Conservation (phyloP, 2,888 invertebrate species). For the Clivina fossor region DNA sequence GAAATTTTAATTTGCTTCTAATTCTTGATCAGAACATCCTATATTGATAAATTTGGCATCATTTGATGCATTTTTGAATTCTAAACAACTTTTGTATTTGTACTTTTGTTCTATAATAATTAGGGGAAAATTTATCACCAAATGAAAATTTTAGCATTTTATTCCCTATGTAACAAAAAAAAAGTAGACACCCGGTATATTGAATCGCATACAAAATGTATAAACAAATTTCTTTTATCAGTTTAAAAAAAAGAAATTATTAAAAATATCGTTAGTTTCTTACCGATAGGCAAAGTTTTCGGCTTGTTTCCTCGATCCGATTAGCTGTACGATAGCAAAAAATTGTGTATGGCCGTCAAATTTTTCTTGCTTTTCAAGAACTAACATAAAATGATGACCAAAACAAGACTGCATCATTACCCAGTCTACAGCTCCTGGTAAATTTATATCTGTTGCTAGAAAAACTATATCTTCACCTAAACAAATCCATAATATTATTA, state of each 20-base stretch:
- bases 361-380: slow-evolving; percentile 97
- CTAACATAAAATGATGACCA: slow-evolving; percentile 98
- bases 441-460: slow-evolving; percentile 97
- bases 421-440: slow-evolving; percentile 99
- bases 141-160: too few species aligned
- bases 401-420: slow-evolving; percentile 99
- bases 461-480: slow-evolving; percentile 97
- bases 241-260: slow-evolving; percentile 21
- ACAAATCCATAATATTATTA: too few species aligned
- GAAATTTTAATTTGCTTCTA: too few species aligned
- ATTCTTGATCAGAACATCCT: too few species aligned
- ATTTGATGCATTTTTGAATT: too few species aligned
- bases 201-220: not conserved
- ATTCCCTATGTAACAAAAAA: too few species aligned
- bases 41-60: too few species aligned
- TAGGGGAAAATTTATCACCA: too few species aligned
- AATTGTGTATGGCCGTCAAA: slow-evolving; percentile 96
- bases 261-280: too few species aligned
- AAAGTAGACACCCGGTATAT: too few species aligned
- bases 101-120: too few species aligned
- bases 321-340: slow-evolving; percentile 98
- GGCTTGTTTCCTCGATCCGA: slow-evolving; percentile 97
- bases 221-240: not conserved
- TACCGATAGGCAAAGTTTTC: slow-evolving; percentile 97
- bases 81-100: too few species aligned